Evolutionary conservation across 1,140 invertebrate genomes (phyloP).

Genomic region (Musca domestica): DNA sequence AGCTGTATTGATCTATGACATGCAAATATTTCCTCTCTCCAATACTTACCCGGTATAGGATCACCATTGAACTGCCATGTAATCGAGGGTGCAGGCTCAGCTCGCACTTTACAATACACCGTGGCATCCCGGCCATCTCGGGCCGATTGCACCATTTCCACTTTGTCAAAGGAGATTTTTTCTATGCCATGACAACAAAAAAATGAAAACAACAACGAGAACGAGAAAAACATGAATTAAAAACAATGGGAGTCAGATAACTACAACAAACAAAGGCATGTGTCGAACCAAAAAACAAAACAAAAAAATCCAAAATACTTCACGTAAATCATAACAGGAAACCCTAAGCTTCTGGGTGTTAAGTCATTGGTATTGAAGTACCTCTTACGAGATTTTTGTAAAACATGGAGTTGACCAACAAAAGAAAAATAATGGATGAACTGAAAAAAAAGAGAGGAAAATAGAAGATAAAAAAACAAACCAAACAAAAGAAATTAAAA

Average conservation of each 20-base stretch:
- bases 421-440: too few species aligned
- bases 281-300: slow-evolving; percentile 23
- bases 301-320: slow-evolving; percentile 9
- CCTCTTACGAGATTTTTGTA: too few species aligned
- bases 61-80: slow-evolving; percentile 54
- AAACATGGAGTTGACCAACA: too few species aligned
- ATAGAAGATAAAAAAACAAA: too few species aligned
- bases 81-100: slow-evolving; percentile 56
- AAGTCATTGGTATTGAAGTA: too few species aligned
- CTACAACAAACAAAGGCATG: neutral
- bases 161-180: slow-evolving; percentile 56
- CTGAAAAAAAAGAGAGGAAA: too few species aligned
- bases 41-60: slow-evolving; percentile 50
- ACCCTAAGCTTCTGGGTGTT: neutral
- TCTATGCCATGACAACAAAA: slow-evolving; percentile 45
- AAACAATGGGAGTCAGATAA: neutral
- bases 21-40: neutral
- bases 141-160: slow-evolving; percentile 54
- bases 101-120: slow-evolving; percentile 56
- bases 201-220: slow-evolving; percentile 24
- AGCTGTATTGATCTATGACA: too few species aligned
- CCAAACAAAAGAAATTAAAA: too few species aligned
- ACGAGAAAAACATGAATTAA: slow-evolving; percentile 9
- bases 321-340: slow-evolving; percentile 25
- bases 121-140: slow-evolving; percentile 55